Conservation (phyloP, 2,113 vertebrate genomes). For the Cichladusa arquata region DNA sequence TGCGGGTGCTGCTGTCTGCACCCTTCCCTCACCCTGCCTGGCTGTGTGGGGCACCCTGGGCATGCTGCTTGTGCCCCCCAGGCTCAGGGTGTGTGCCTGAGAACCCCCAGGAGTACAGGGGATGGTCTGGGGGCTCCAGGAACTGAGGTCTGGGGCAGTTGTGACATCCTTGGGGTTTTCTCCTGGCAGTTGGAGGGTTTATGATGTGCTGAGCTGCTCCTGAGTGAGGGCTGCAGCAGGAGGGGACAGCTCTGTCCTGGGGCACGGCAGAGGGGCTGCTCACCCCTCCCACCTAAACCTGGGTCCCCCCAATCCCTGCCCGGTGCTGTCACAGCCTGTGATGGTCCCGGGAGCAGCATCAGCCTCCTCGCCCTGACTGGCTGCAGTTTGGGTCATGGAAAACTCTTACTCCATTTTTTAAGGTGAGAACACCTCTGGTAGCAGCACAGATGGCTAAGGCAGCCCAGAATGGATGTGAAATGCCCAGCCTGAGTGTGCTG, state of each 20-base stretch:
- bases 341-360: not conserved
- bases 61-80: accelerated
- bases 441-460: not conserved
- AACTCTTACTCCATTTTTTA: accelerated
- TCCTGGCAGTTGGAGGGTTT: not conserved
- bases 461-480: not conserved
- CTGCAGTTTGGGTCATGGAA: too few relatives aligned
- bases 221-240: not conserved
- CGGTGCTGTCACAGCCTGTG: accelerated
- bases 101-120: too few relatives aligned
- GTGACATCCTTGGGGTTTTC: not conserved
- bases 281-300: accelerated
- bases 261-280: not conserved
- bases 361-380: accelerated
- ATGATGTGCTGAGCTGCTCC: not conserved
- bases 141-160: not conserved
- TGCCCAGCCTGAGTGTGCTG: accelerated
- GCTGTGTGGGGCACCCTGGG: not conserved
- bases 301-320: not conserved
- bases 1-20: not conserved
- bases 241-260: not conserved
- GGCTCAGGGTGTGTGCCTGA: not conserved
- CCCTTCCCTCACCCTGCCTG: not conserved
- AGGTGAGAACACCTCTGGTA: not conserved
- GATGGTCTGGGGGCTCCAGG: not conserved